Conservation (phyloP, 1,140 invertebrate genomes). For the Drosophila sturtevanti region DNA sequence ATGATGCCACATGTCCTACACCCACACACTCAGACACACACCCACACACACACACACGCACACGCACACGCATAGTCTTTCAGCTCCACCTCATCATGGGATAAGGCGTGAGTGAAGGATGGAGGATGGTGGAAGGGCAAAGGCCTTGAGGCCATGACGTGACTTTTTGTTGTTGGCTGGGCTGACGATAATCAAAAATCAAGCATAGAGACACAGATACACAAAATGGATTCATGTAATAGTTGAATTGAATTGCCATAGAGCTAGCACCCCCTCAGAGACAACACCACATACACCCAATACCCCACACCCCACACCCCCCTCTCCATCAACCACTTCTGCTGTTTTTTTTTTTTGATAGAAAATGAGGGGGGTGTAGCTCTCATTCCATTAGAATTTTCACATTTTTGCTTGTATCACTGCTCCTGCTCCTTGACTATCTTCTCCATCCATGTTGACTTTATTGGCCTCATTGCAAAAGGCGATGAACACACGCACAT, state of each 20-base stretch:
- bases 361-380: not conserved
- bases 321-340: not conserved
- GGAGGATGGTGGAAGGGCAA: not conserved
- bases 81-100: slow-evolving; percentile 29
- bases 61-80: not conserved
- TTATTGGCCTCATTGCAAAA: slow-evolving; percentile 75
- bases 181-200: slow-evolving; percentile 67
- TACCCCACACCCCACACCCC: not conserved
- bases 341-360: not conserved
- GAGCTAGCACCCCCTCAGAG: slow-evolving; percentile 2
- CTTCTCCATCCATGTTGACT: slow-evolving; percentile 45
- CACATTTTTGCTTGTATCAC: no score
- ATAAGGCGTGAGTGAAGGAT: slow-evolving; percentile 35
- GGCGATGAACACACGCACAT: slow-evolving; percentile 29
- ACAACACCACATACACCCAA: no score
- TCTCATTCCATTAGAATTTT: not conserved
- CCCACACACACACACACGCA: not conserved
- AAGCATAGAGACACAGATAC: slow-evolving; percentile 20
- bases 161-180: slow-evolving; percentile 42
- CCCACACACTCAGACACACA: not conserved
- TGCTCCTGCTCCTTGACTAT: not conserved
- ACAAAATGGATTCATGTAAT: slow-evolving; percentile 71
- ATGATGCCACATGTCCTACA: slow-evolving; percentile 59
- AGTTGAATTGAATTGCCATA: slow-evolving; percentile 76
- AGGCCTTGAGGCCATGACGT: slow-evolving; percentile 67